A percentile compares a stretch with the other conserved stretches of the same genome.
Evolutionary conservation across 2,113 vertebrate genomes (phyloP).

Genomic region (Melanerpes formicivorus): DNA sequence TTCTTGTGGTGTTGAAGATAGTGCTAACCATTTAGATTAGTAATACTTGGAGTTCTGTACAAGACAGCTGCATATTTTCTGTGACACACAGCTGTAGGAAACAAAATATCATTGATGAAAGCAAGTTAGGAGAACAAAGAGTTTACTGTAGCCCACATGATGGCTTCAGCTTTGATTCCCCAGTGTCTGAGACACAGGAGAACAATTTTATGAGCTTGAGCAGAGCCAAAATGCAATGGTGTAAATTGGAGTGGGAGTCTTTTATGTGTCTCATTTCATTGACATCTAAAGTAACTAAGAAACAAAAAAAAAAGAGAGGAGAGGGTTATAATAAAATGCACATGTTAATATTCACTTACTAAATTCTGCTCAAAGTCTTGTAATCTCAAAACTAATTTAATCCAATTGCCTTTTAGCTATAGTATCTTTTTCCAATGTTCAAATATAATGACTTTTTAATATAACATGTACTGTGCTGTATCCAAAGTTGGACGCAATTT

Average conservation of each 20-base stretch:
- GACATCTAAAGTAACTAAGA: constrained; percentile 43
- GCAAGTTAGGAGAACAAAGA: constrained; percentile 63
- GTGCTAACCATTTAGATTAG: constrained; percentile 32
- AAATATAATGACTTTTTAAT: constrained; percentile 80
- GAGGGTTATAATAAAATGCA: constrained; percentile 64
- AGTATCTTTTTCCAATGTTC: constrained; percentile 62
- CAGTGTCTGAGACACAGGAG: constrained; percentile 35
- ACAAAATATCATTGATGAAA: constrained; percentile 59
- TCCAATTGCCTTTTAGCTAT: constrained; percentile 74
- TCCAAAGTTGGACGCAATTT: constrained; percentile 61
- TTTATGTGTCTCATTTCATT: constrained; percentile 36
- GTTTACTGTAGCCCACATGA: constrained; percentile 44
- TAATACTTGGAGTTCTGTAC: not conserved
- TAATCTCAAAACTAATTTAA: constrained; percentile 74
- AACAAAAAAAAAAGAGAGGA: constrained; percentile 4
- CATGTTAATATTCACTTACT: constrained; percentile 68
- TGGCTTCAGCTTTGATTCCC: constrained; percentile 61
- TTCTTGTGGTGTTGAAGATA: constrained; percentile 41
- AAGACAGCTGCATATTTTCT: constrained; percentile 50
- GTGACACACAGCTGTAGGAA: constrained; percentile 41
- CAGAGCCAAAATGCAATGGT: constrained; percentile 15
- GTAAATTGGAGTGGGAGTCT: constrained; percentile 50
- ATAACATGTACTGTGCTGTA: constrained; percentile 64
- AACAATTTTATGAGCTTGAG: constrained; percentile 25
- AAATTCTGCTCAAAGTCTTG: constrained; percentile 71